phyloP scores from a whole-genome alignment of 2,888 invertebrate species.

The Acronicta alni region DNA sequence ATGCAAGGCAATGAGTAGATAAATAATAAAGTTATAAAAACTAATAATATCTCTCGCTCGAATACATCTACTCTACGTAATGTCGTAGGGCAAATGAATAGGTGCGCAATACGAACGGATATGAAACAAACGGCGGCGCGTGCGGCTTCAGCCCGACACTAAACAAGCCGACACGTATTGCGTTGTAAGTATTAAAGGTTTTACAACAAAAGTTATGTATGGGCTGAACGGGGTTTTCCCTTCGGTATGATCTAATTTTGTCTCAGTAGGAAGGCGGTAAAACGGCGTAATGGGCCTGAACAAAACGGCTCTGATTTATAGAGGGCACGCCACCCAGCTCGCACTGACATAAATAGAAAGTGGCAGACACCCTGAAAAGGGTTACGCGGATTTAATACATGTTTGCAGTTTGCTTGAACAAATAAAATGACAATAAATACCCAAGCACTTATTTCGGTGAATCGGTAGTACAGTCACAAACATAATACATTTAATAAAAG shows the following conservation, averaged over 20 bases:
- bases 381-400: constrained; percentile 74
- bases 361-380: constrained; percentile 81
- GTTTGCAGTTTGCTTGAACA: constrained; percentile 70
- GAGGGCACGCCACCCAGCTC: constrained; percentile 77
- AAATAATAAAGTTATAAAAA: too few species aligned
- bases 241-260: constrained; percentile 85
- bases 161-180: constrained; percentile 67
- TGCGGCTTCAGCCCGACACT: constrained; percentile 59
- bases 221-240: constrained; percentile 75
- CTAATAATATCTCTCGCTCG: too few species aligned
- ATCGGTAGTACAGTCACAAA: constrained; percentile 53
- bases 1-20: too few species aligned
- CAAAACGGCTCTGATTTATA: constrained; percentile 85
- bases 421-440: constrained; percentile 66
- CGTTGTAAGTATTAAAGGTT: constrained; percentile 78
- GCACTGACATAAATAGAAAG: constrained; percentile 82
- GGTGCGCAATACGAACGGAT: constrained; percentile 47
- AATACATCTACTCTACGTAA: too few species aligned
- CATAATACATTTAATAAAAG: constrained; percentile 45
- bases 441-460: constrained; percentile 57
- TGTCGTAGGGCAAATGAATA: constrained; percentile 33
- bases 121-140: constrained; percentile 57
- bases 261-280: constrained; percentile 85
- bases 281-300: constrained; percentile 84
- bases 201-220: constrained; percentile 81